These are phyloP conservation scores for Hippasteria phrygiana DNA, from an alignment of 53 echinoderm and acorn worm species.

Conservation along the genomic window DNA sequence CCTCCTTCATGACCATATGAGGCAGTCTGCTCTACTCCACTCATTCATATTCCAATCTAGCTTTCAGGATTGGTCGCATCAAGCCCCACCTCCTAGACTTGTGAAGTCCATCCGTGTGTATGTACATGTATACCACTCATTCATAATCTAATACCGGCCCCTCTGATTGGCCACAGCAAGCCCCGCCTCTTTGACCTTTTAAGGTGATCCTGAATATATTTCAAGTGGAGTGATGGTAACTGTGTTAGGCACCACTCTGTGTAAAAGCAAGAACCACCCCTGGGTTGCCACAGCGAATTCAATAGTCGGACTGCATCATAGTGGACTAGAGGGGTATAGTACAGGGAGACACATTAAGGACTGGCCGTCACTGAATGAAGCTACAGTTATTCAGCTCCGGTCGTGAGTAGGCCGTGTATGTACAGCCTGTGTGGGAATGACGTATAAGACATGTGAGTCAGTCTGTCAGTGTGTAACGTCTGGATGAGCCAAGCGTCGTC, in stretches of 20 bases:
- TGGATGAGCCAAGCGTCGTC: not conserved
- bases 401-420: not conserved
- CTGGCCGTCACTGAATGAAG: slow-evolving; percentile 5
- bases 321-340: not conserved
- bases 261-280: not conserved
- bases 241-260: not conserved
- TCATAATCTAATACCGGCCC: not conserved
- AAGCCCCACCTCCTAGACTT: not conserved
- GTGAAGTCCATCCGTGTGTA: not conserved
- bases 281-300: slow-evolving; percentile 8
- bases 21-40: not conserved
- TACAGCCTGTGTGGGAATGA: slow-evolving; percentile 11
- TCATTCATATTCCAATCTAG: not conserved
- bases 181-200: slow-evolving; percentile 55
- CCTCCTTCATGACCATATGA: not conserved
- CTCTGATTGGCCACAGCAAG: slow-evolving; percentile 28
- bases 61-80: not conserved
- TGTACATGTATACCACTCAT: not conserved
- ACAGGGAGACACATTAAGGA: slow-evolving; percentile 14
- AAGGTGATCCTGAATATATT: slow-evolving; percentile 43
- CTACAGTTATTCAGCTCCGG: not conserved
- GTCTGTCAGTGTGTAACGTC: slow-evolving; percentile 35
- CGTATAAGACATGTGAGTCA: slow-evolving; percentile 37
- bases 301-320: slow-evolving; percentile 7
- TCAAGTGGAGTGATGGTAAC: slow-evolving; percentile 28